Conservation (phyloP, 1,140 invertebrate genomes). For the Eumaeus atala region DNA sequence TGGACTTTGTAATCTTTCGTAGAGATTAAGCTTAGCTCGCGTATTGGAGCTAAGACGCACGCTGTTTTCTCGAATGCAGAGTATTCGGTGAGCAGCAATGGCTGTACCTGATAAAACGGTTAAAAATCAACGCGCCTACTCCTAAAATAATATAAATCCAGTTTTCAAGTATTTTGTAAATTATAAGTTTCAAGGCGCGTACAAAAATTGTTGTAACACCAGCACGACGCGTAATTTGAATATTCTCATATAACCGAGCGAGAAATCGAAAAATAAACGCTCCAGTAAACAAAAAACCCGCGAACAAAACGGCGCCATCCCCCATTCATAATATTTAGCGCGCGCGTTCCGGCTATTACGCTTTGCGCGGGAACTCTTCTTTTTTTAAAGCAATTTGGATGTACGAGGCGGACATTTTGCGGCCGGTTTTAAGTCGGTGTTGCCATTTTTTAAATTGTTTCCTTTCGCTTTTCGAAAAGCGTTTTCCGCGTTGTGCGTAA, state of each 20-base stretch:
- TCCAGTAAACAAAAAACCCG: conserved; percentile 21
- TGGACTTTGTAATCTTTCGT: no score
- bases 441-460: conserved; percentile 45
- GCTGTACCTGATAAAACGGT: no score
- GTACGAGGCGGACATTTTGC: conserved; percentile 34
- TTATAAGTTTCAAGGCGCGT: neutral
- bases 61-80: no score
- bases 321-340: conserved; percentile 45
- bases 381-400: conserved; percentile 54
- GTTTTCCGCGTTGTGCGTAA: conserved; percentile 17
- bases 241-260: conserved; percentile 6
- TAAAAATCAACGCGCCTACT: neutral
- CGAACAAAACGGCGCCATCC: conserved; percentile 35
- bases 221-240: conserved; percentile 1
- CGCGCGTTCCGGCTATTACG: conserved; percentile 50
- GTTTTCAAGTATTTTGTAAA: neutral
- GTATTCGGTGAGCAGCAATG: no score
- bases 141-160: neutral
- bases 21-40: no score
- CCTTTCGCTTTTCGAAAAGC: conserved; percentile 38
- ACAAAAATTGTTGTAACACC: neutral
- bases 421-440: conserved; percentile 58
- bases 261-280: conserved; percentile 11
- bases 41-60: no score
- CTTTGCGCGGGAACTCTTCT: conserved; percentile 36